Percentiles rank a stretch among this genome's conserved stretches.
Conservation (phyloP, 2,113 vertebrate genomes). For the Polyodon spathula region DNA sequence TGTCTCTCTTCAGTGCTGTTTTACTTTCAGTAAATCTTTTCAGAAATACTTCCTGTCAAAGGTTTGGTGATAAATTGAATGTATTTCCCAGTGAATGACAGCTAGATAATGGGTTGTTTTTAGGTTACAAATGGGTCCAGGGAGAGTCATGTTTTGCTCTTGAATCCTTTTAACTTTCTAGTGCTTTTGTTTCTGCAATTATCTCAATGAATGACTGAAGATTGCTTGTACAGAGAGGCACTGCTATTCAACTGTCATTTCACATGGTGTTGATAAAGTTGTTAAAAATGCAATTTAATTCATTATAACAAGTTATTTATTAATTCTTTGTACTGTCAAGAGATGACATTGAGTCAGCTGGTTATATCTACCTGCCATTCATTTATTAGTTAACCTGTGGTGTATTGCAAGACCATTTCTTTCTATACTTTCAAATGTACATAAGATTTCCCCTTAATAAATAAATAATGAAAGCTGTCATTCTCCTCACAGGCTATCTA, state of each 20-base stretch:
- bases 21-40: conserved; percentile 26
- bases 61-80: conserved; percentile 33
- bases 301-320: conserved; percentile 39
- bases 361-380: conserved; percentile 28
- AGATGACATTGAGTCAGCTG: conserved; percentile 32
- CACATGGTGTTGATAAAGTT: conserved; percentile 38
- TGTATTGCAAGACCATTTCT: conserved; percentile 26
- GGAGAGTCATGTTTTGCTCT: conserved; percentile 49
- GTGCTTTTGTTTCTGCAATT: conserved; percentile 43
- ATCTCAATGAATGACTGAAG: conserved; percentile 35
- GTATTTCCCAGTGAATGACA: conserved; percentile 54
- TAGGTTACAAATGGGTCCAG: conserved; percentile 50
- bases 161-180: conserved; percentile 35
- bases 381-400: conserved; percentile 34
- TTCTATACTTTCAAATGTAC: too few species aligned
- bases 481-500: too few species aligned
- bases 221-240: conserved; percentile 33
- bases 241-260: conserved; percentile 36
- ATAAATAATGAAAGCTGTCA: too few species aligned
- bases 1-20: conserved; percentile 34
- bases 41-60: conserved; percentile 32
- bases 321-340: conserved; percentile 45
- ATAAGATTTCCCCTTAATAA: too few species aligned
- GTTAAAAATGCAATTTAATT: conserved; percentile 45
- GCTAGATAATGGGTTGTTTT: conserved; percentile 65